These are phyloP conservation scores for Etia nguti DNA, from an alignment of 2,113 vertebrate genomes.

Conservation along the genomic window DNA sequence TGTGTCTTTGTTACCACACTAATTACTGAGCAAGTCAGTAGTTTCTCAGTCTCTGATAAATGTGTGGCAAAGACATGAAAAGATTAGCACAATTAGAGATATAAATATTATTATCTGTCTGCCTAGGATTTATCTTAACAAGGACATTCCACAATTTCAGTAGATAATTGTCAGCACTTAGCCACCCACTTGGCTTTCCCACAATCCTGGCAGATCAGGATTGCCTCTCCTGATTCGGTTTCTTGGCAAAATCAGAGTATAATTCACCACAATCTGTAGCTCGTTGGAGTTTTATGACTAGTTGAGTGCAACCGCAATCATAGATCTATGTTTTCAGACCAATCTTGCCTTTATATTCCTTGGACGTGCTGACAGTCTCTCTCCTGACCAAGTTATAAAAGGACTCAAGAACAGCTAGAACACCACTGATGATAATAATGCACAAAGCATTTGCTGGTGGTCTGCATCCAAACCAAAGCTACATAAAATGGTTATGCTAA, in stretches of 20 bases:
- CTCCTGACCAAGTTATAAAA: neutral
- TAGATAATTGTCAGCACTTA: slow-evolving; percentile 20
- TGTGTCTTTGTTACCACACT: neutral
- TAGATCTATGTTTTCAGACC: slow-evolving; percentile 14
- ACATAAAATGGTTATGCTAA: neutral
- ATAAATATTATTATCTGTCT: neutral
- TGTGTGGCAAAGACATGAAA: neutral
- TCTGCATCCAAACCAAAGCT: slow-evolving; percentile 19
- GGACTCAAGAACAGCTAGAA: slow-evolving; percentile 2
- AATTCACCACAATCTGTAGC: slow-evolving; percentile 16
- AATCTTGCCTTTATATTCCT: slow-evolving; percentile 14
- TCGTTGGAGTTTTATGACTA: slow-evolving; percentile 23
- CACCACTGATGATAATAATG: neutral
- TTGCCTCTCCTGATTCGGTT: neutral
- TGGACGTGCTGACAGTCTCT: neutral
- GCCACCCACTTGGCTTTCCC: slow-evolving; percentile 40
- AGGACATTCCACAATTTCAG: neutral
- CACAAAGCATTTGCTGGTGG: slow-evolving; percentile 16
- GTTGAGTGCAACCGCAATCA: slow-evolving; percentile 14
- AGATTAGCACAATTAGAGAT: neutral
- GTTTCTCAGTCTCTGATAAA: neutral
- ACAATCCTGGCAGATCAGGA: slow-evolving; percentile 10
- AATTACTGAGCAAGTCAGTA: neutral
- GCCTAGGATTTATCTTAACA: neutral
- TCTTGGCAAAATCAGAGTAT: slow-evolving; percentile 1